A percentile compares a stretch with the other conserved stretches of the same genome.
These are phyloP conservation scores for Nicator chloris DNA, from an alignment of 2,113 vertebrate genomes.

Conservation along the genomic window DNA sequence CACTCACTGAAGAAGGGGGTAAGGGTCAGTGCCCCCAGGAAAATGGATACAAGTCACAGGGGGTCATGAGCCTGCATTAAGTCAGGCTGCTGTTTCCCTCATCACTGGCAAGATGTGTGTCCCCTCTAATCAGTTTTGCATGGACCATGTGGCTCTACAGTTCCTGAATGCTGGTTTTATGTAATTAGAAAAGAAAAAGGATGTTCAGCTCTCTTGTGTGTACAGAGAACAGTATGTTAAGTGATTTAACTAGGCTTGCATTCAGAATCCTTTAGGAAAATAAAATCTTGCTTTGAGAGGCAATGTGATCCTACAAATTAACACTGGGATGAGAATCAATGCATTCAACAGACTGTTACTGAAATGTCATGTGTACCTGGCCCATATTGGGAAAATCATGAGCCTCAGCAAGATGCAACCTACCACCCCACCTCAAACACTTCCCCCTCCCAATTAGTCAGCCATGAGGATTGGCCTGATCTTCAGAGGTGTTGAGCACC, in stretches of 20 bases:
- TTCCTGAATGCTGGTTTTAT: neutral
- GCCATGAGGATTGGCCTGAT: neutral
- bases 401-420: neutral
- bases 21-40: neutral
- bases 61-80: neutral
- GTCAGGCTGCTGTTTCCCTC: neutral
- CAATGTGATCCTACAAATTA: neutral
- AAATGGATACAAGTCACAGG: neutral
- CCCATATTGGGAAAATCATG: neutral
- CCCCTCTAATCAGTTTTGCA: neutral
- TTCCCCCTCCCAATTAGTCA: neutral
- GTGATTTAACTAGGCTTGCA: neutral
- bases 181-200: neutral
- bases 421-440: neutral
- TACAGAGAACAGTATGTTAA: neutral
- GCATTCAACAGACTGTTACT: neutral
- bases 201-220: neutral
- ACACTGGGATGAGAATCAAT: neutral
- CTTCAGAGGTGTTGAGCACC: neutral
- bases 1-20: neutral
- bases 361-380: neutral
- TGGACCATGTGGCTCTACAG: fast-evolving
- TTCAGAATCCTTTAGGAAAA: neutral
- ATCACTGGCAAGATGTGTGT: neutral
- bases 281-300: neutral